Evolutionary conservation across 2,113 vertebrate species (phyloP), one percentile per base, ranked within the genome.

Genomic region (Scophthalmus maximus): DNA sequence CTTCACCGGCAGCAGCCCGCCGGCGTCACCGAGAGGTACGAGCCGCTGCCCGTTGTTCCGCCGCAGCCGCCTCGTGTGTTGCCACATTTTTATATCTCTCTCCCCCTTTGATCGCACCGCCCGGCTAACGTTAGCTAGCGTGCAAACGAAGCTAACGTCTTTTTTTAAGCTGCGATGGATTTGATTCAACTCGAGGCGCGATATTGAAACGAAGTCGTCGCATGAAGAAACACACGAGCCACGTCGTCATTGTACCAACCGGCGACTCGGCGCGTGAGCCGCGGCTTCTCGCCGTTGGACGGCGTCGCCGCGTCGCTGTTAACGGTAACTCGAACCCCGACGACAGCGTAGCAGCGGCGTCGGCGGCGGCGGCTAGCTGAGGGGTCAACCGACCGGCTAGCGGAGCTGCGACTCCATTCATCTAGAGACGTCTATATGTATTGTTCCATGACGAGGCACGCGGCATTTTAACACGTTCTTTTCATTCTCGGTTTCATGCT

Each of bases 91-190:
- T 44, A n/a, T n/a, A n/a, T n/a, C n/a, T 17, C 17, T n/a, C 25
- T 15, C 23, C 12, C 27, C 61, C 36, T 63, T 23, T 52, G 25
- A 47, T 29, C 62, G n/a, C n/a, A n/a, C 22, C 38, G 29, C 44
- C 49, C 42, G 20, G 85, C 90, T 89, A 88, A 81, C 14, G 84
- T 64, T 70, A 85, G 88, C 84, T 87, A 88, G 78, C 87, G 23
- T 52, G 23, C 15, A 9, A 50, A 49, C 22, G n/a, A 51, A 49
- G 81, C 83, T 84, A 82, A 59, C 57, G 9, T 38, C 6, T 12
- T 29, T 60, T 50, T 11, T n/a, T n/a, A n/a, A 61, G 66, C 57
- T 29, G 0, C 20, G 50, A 14, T 57, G 57, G 17, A 32, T 46
- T n/a, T 44, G 0, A 64, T 69, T 62, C 15, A 5, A 64, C 46